A percentile compares a stretch with the other conserved stretches of the same genome.
Conservation (phyloP, 2,113 vertebrate genomes). For the Crypturellus undulatus region DNA sequence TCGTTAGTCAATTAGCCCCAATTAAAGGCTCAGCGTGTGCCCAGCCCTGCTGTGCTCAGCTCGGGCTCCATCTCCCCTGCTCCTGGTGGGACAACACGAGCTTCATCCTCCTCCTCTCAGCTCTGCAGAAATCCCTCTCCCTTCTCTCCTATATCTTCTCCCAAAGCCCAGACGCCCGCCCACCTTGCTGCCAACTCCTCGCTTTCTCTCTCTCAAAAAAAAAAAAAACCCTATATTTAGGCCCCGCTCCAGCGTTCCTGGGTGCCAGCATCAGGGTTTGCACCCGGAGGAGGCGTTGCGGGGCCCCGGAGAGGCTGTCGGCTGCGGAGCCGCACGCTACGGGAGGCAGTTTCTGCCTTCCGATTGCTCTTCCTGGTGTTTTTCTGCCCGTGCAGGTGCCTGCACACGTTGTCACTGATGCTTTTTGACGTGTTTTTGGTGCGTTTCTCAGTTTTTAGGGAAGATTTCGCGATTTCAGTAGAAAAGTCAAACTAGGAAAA, state of each 20-base stretch:
- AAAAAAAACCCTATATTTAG: neutral
- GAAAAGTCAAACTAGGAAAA: neutral
- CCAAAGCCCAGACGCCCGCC: neutral
- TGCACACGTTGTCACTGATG: neutral
- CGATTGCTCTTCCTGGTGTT: neutral
- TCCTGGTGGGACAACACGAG: neutral
- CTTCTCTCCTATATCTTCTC: rapidly evolving
- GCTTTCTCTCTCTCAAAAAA: neutral
- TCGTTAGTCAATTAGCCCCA: neutral
- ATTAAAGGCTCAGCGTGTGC: neutral
- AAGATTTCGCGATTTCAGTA: neutral
- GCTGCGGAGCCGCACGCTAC: neutral
- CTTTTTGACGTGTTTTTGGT: neutral
- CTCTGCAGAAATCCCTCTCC: neutral
- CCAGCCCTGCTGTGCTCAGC: neutral
- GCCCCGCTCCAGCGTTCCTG: rapidly evolving
- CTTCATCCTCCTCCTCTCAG: neutral
- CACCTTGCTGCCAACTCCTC: neutral
- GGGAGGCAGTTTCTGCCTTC: neutral
- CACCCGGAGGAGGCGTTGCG: neutral
- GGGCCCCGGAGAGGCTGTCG: neutral
- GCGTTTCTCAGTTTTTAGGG: neutral
- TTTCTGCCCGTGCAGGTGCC: neutral
- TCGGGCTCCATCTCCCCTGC: neutral
- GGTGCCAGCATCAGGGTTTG: neutral